Evolutionary conservation across 2,888 invertebrate genomes (phyloP), one percentile per base, ranked within the genome.

Genomic region (Argyresthia albistria): DNA sequence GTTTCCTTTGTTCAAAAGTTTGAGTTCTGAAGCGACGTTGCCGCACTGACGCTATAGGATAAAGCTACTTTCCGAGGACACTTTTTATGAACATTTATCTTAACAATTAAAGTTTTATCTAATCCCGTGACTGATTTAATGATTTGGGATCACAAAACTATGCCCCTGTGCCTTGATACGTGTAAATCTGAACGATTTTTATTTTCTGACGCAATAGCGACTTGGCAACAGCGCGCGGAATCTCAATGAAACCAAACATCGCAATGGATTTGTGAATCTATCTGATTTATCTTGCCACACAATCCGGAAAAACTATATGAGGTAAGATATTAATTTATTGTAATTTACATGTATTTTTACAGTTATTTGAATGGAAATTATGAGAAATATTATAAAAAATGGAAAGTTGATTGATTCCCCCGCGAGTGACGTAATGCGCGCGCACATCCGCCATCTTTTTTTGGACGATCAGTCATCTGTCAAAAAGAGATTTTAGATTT

Each of bases 191-290:
- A 82, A 79, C 77, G 71, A 61, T 78, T 64, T 70, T 65, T 66
- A 74, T 58, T 80, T 65, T 84, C 87, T 87, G 86, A 87, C 77
- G 86, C 86, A 86, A 87, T 78, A 76, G 67, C 82, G 65, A 78
- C 74, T 76, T 83, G 86, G 83, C 86, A 86, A 84, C 86, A 80
- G 70, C 76, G 83, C 80, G 61, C 70, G 63, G 73, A 76, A 62
- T 80, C 71, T 60, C 76, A 77, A 61, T 86, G 75, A 84, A 73
- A 65, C 61, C 57, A 49, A 63, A 59, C 57, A 64, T 67, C 63
- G 78, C 67, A 63, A 84, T 84, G 84, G 73, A 69, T 76, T 80
- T 71, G 58, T 63, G 65, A 70, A 75, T 67, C 69, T 58, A 58
- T 65, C 73, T 66, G 67, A 63, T 59, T 61, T 66, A 63, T 56